phyloP scores from a whole-genome alignment of 1,140 invertebrate genomes.

The Diploscapter pachys region DNA sequence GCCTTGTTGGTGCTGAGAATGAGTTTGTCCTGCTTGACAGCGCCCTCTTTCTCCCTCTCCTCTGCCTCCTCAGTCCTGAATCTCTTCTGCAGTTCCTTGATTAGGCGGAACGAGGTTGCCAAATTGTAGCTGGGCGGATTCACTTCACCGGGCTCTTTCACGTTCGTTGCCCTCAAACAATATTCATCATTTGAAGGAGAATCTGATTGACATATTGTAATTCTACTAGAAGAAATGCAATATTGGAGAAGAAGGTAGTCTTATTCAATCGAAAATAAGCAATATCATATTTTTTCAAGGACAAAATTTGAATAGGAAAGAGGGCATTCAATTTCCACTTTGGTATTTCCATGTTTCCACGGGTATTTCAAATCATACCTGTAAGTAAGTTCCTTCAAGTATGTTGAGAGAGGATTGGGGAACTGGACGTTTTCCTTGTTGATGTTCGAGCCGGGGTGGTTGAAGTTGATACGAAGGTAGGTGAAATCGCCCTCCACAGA shows the following conservation, averaged over 20 bases:
- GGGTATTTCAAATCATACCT: too few species aligned
- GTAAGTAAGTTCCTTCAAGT: constrained; percentile 85
- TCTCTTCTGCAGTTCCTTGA: constrained; percentile 98
- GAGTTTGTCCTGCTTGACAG: constrained; percentile 98
- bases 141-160: constrained; percentile 65
- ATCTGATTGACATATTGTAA: neutral
- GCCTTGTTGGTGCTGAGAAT: constrained; percentile 85
- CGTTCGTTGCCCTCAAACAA: constrained; percentile 80
- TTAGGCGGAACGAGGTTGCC: constrained; percentile 90
- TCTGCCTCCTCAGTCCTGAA: constrained; percentile 94
- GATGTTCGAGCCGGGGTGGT: constrained; percentile 83
- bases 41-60: constrained; percentile 89
- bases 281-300: too few species aligned
- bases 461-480: constrained; percentile 96
- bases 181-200: constrained; percentile 11
- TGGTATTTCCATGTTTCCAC: too few species aligned
- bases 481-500: constrained; percentile 94
- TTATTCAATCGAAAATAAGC: constrained; percentile 63
- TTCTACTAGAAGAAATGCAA: too few species aligned
- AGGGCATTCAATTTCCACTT: too few species aligned
- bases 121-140: constrained; percentile 90
- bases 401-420: constrained; percentile 88
- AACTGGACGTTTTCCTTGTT: constrained; percentile 85
- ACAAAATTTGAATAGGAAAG: too few species aligned
- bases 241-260: neutral